phyloP scores from a whole-genome alignment of 2,797 vertebrate genomes.

The Tragopan temminckii region DNA sequence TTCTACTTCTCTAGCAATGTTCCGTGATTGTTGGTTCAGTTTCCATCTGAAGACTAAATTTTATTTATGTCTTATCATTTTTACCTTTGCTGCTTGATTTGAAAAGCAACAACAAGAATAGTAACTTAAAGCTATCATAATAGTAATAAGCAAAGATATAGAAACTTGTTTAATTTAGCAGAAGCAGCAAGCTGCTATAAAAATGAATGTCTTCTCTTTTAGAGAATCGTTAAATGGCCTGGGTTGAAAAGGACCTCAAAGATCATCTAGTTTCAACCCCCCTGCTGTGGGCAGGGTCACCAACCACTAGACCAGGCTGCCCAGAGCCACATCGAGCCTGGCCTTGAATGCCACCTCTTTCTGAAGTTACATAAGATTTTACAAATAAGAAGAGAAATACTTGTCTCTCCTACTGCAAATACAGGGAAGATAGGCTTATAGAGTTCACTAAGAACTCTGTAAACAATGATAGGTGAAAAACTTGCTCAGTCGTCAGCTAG shows the following conservation, averaged over 20 bases:
- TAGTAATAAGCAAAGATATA: background rate
- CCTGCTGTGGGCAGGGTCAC: no score
- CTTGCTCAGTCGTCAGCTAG: background rate
- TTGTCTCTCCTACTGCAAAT: background rate
- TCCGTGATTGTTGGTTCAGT: background rate
- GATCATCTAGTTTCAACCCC: no score
- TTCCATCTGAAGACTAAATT: background rate
- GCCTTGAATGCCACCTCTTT: background rate
- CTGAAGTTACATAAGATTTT: background rate
- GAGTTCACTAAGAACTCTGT: background rate
- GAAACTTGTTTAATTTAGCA: background rate
- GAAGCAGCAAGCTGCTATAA: background rate
- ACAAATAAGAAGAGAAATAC: background rate
- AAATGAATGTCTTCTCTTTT: background rate
- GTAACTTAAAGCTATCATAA: background rate
- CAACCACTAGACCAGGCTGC: no score
- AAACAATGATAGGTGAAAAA: background rate
- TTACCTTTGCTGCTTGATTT: background rate
- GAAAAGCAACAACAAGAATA: background rate
- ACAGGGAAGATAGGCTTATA: background rate
- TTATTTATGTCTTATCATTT: background rate
- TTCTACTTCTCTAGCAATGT: background rate
- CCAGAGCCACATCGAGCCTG: no score
- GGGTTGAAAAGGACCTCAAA: no score
- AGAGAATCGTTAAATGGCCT: no score